Evolutionary conservation across 1,140 invertebrate genomes (phyloP), one percentile per base, ranked within the genome.

Genomic region (Hydropsyche tenuis): DNA sequence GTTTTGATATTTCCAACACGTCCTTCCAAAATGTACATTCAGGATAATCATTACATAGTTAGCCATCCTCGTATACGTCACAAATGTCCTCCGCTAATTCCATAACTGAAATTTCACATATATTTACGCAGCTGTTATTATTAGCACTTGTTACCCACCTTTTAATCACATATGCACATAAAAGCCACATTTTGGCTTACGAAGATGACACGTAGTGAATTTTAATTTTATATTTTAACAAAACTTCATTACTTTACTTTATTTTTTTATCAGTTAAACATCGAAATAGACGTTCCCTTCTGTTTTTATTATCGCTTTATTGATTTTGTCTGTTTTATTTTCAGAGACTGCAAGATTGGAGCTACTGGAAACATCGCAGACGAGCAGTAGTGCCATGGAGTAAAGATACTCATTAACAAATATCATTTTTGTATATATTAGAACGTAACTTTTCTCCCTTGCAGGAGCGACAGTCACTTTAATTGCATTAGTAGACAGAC

Each of bases 311-410:
- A 9, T 37, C 9, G 30, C 30, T 37, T 37, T 37, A 37, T 37
- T 37, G 30, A 4, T 48, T 48, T 48, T 48, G 14, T 30, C 27
- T 74, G 16, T 43, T 51, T 9, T 42, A 18, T 5, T 71, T 69
- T 66, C 37, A 68, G 74, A 76, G 20, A 43, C 64, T 18, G 65
- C 66, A 27, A 46, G 73, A 68, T 66, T 77, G 69, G 64, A 66
- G 60, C 62, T 56, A 22, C 51, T 77, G 48, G 75, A 77, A 42
- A 42, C 75, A 30, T 72, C 72, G 18, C 62, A 71, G 30, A 51
- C 60, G 23, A 69, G 75, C 51, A 66, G 68, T 62, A 66, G 75
- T 73, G 75, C 75, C 75, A 77, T 77, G 73, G 75, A 77, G 73
- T 77, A 73, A 74, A 23, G 65, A 74, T 74, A 69, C 72, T 74